These are phyloP conservation scores for Mus minutoides DNA, from an alignment of 2,797 vertebrate species.

Conservation along the genomic window DNA sequence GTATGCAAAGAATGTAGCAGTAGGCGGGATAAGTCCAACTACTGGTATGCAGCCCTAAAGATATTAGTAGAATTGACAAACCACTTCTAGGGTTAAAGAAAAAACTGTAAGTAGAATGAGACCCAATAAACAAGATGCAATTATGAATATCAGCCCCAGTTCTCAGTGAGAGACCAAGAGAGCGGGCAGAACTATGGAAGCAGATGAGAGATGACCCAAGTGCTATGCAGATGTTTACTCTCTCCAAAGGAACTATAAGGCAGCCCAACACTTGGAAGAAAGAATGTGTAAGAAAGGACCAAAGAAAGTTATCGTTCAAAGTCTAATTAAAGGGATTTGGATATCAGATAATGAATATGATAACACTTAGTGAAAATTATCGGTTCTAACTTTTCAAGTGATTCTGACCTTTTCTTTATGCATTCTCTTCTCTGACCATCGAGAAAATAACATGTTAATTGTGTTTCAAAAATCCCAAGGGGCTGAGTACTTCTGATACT, in stretches of 20 bases:
- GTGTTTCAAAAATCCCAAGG: neutral
- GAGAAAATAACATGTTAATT: conserved; percentile 5
- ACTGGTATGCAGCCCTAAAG: neutral
- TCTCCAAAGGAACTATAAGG: neutral
- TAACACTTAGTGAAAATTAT: neutral
- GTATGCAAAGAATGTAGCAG: neutral
- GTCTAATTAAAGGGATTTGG: neutral
- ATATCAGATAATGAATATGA: neutral
- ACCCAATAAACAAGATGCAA: neutral
- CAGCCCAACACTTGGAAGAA: neutral
- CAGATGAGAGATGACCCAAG: no score
- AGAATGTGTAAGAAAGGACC: neutral
- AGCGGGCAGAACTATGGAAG: neutral
- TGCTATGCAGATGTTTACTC: neutral
- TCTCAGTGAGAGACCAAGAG: neutral
- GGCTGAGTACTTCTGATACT: neutral
- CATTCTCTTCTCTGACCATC: neutral
- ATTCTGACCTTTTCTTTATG: neutral
- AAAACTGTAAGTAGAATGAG: no score
- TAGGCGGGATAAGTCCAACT: neutral
- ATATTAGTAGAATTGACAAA: neutral
- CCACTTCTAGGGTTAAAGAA: neutral
- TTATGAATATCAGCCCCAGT: neutral
- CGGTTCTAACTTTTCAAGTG: neutral
- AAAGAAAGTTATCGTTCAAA: neutral